A percentile compares a stretch with the other conserved stretches of the same genome.
Conservation (phyloP, 2,113 vertebrate genomes). For the Panthera tigris region DNA sequence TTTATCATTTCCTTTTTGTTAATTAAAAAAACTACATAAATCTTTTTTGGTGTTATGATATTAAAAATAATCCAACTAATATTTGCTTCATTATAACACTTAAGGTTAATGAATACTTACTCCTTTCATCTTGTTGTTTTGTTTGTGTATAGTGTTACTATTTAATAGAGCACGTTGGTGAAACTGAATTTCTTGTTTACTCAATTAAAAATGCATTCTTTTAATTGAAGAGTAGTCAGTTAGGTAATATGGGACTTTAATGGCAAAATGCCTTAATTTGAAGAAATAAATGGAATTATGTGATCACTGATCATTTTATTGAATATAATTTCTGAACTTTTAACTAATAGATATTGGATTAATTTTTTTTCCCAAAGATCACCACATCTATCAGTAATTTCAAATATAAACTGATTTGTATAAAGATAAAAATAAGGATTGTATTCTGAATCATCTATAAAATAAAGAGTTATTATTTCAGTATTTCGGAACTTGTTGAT, state of each 20-base stretch:
- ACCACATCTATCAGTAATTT: neutral
- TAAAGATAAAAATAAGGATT: slow-evolving; percentile 34
- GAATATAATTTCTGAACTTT: slow-evolving; percentile 40
- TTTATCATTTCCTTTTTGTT: neutral
- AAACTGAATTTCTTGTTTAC: slow-evolving; percentile 39
- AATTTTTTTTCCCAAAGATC: neutral
- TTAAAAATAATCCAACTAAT: neutral
- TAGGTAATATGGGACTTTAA: slow-evolving; percentile 11
- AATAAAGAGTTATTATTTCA: neutral
- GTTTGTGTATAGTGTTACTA: neutral
- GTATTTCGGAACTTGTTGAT: neutral
- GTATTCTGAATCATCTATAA: slow-evolving; percentile 46
- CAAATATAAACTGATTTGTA: neutral
- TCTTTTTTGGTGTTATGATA: neutral
- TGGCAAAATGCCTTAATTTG: slow-evolving; percentile 35
- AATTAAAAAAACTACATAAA: neutral
- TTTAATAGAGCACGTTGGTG: slow-evolving; percentile 13
- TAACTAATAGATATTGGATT: neutral
- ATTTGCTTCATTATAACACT: slow-evolving; percentile 29
- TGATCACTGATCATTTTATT: neutral
- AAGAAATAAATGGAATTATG: slow-evolving; percentile 14
- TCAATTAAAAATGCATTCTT: neutral
- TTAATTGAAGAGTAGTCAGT: slow-evolving; percentile 59
- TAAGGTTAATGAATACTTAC: neutral
- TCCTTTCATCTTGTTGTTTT: neutral